These are phyloP conservation scores for Trichechus manatus DNA, from an alignment of 2,113 vertebrate species.

Conservation along the genomic window DNA sequence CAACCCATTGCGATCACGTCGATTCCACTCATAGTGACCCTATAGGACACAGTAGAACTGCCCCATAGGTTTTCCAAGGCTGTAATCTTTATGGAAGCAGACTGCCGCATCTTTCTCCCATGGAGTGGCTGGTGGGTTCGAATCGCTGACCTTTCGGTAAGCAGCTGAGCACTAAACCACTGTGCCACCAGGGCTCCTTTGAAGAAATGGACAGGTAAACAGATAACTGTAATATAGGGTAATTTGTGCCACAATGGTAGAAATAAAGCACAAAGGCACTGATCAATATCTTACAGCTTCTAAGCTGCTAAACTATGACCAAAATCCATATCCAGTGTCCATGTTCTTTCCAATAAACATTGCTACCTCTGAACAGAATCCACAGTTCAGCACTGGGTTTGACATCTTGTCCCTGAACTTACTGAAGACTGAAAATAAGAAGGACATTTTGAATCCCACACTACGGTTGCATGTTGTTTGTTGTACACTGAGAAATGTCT, in stretches of 20 bases:
- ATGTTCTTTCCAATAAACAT: not conserved
- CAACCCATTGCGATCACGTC: not conserved
- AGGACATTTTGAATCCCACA: not conserved
- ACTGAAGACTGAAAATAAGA: not conserved
- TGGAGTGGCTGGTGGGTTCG: not conserved
- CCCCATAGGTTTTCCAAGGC: not conserved
- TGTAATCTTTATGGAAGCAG: not conserved
- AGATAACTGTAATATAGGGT: not conserved
- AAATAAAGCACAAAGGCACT: not conserved
- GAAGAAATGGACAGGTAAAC: not conserved
- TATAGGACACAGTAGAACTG: not conserved
- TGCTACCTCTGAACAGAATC: not conserved
- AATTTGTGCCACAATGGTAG: not conserved
- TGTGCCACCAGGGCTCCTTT: not conserved
- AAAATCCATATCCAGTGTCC: not conserved
- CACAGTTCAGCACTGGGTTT: not conserved
- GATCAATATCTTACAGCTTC: not conserved
- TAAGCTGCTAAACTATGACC: not conserved
- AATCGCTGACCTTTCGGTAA: not conserved
- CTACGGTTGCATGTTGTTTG: not conserved
- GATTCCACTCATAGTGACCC: not conserved
- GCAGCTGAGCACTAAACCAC: not conserved
- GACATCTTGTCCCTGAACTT: not conserved
- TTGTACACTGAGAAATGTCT: not conserved
- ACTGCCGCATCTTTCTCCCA: not conserved